Percentiles rank a stretch among this genome's conserved stretches.
These are phyloP conservation scores for Drosophila leontia DNA, from an alignment of 1,140 invertebrate genomes.

Conservation along the genomic window DNA sequence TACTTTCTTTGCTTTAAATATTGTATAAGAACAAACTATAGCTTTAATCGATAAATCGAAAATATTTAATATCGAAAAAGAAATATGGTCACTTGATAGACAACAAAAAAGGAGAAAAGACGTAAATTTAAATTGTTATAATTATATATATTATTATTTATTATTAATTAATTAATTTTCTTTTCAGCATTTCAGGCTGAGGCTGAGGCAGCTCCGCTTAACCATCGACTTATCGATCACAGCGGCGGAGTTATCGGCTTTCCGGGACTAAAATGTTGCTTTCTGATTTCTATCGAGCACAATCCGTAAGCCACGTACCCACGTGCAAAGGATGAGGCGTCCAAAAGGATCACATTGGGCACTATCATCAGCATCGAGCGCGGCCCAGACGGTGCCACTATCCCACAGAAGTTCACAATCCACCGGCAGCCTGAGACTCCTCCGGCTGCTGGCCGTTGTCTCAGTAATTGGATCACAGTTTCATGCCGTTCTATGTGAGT, in stretches of 20 bases:
- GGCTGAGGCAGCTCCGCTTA: conserved; percentile 1
- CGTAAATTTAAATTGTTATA: too few species aligned
- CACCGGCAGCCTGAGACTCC: conserved; percentile 35
- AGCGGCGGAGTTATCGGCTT: conserved; percentile 22
- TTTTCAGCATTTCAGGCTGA: conserved; percentile 1
- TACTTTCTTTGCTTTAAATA: background rate
- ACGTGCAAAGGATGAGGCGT: conserved; percentile 80
- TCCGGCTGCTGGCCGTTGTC: conserved; percentile 55
- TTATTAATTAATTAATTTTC: background rate
- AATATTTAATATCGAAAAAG: too few species aligned
- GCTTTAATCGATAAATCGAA: too few species aligned
- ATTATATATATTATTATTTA: too few species aligned
- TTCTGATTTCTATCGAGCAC: conserved; percentile 56
- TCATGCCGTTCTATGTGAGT: conserved; percentile 55
- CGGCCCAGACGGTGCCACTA: conserved; percentile 31
- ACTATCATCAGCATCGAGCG: conserved; percentile 63
- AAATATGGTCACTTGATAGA: too few species aligned
- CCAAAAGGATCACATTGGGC: conserved; percentile 51
- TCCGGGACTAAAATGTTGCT: conserved; percentile 65
- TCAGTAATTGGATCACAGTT: conserved; percentile 54
- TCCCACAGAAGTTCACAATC: conserved; percentile 11
- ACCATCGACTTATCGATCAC: conserved; percentile 22
- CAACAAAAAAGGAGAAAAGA: too few species aligned
- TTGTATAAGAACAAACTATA: too few species aligned
- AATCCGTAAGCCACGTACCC: conserved; percentile 66